A percentile compares a stretch with the other conserved stretches of the same genome.
These are phyloP conservation scores for Xestoiulus laeticollis DNA, from an alignment of 2,888 invertebrate genomes.

Conservation along the genomic window DNA sequence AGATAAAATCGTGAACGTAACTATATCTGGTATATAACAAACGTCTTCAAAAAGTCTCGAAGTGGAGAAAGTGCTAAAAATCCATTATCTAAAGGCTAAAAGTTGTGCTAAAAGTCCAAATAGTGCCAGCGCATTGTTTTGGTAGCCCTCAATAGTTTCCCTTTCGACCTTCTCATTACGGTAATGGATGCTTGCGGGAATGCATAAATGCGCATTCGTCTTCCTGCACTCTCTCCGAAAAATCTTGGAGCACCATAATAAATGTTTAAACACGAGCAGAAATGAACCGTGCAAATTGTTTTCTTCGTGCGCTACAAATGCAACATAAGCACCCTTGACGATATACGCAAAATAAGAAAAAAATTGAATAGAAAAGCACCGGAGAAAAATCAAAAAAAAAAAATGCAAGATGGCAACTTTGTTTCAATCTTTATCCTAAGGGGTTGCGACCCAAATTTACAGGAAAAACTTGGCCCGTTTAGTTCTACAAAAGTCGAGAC, in stretches of 20 bases:
- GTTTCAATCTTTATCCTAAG: not conserved
- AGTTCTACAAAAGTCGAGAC: not conserved
- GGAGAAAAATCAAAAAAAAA: not conserved
- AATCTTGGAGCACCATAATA: not conserved
- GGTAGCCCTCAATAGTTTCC: no score
- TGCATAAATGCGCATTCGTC: not conserved
- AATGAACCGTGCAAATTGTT: not conserved
- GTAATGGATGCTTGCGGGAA: not conserved
- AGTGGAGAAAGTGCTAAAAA: no score
- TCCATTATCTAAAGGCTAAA: no score
- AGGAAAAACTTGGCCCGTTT: not conserved
- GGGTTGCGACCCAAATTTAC: not conserved
- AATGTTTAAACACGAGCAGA: not conserved
- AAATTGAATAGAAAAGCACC: no score
- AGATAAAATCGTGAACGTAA: no score
- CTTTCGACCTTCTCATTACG: not conserved
- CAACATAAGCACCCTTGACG: not conserved
- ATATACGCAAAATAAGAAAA: not conserved
- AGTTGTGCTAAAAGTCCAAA: no score
- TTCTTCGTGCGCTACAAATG: not conserved
- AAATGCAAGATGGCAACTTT: not conserved
- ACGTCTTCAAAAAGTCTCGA: no score
- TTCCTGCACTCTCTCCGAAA: not conserved
- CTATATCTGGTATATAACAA: no score
- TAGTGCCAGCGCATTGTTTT: no score